Percentiles rank a stretch among this genome's conserved stretches.
Conservation (phyloP, 2,888 invertebrate genomes). For the Phaonia tiefii region DNA sequence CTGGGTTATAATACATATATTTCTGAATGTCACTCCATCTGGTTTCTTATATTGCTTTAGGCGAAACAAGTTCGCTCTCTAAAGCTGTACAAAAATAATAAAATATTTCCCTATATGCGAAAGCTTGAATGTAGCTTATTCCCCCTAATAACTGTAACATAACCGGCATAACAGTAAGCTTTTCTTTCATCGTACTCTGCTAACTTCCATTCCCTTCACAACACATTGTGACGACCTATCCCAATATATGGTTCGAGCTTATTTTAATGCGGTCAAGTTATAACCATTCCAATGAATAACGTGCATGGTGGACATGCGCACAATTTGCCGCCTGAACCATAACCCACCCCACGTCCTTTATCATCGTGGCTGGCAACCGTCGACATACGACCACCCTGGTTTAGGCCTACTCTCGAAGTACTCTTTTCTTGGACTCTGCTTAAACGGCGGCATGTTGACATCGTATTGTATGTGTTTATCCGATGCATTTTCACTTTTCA, state of each 20-base stretch:
- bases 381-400: slow-evolving; percentile 5
- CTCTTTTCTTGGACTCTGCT: background rate
- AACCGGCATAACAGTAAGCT: slow-evolving; percentile 22
- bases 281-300: slow-evolving; percentile 46
- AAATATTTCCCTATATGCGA: too few species aligned
- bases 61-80: too few species aligned
- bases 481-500: slow-evolving; percentile 46
- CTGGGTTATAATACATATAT: too few species aligned
- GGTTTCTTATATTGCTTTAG: too few species aligned
- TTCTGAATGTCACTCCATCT: too few species aligned
- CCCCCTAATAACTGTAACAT: too few species aligned
- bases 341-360: slow-evolving; percentile 56
- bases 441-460: slow-evolving; percentile 63
- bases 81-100: too few species aligned
- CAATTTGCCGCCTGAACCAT: slow-evolving; percentile 15
- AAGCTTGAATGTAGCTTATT: too few species aligned
- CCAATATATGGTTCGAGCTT: slow-evolving; percentile 45
- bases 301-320: slow-evolving; percentile 52
- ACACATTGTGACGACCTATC: slow-evolving; percentile 40
- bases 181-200: slow-evolving; percentile 16
- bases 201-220: slow-evolving; percentile 20
- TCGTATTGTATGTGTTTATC: slow-evolving; percentile 43
- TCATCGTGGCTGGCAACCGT: background rate
- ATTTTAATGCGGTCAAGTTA: slow-evolving; percentile 44
- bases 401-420: background rate